Percentiles rank a stretch among this genome's conserved stretches.
These are phyloP conservation scores for Torymus auratus DNA, from an alignment of 2,888 invertebrate species.

Conservation along the genomic window DNA sequence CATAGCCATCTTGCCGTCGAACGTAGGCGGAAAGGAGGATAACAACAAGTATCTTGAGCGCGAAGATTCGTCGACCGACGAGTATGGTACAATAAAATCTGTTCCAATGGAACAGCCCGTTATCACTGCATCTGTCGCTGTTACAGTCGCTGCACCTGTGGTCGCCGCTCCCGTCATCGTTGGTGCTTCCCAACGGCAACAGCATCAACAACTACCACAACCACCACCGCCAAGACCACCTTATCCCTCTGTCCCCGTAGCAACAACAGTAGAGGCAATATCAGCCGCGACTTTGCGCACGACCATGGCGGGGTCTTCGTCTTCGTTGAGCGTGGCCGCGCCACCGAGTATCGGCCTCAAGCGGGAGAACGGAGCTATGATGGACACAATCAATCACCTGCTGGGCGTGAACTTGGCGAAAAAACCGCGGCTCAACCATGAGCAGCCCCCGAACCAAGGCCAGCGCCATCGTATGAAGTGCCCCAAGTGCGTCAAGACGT, in stretches of 20 bases:
- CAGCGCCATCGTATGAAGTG: conserved; percentile 31
- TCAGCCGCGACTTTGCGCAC: too few relatives aligned
- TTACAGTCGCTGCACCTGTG: too few relatives aligned
- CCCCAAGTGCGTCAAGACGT: conserved; percentile 47
- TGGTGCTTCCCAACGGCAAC: too few relatives aligned
- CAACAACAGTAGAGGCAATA: too few relatives aligned
- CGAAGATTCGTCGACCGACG: conserved; percentile 52
- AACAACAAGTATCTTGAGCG: conserved; percentile 38
- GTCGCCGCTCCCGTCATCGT: too few relatives aligned
- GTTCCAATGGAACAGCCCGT: too few relatives aligned
- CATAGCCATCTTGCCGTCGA: conserved; percentile 54
- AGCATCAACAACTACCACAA: not conserved
- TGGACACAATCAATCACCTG: not conserved
- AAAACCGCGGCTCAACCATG: not conserved
- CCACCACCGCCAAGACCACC: not conserved
- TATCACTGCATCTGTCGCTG: too few relatives aligned
- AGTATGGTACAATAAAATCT: conserved; percentile 37
- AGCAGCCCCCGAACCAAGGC: not conserved
- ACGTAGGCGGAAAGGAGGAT: conserved; percentile 23
- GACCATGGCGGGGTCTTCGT: too few relatives aligned
- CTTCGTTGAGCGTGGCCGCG: not conserved
- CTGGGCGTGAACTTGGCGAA: conserved; percentile 2
- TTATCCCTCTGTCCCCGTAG: too few relatives aligned
- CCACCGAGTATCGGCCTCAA: conserved; percentile 35
- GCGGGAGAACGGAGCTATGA: conserved; percentile 21